Conservation (phyloP, 2,888 invertebrate species). For the Eristalinus sepulchralis region DNA sequence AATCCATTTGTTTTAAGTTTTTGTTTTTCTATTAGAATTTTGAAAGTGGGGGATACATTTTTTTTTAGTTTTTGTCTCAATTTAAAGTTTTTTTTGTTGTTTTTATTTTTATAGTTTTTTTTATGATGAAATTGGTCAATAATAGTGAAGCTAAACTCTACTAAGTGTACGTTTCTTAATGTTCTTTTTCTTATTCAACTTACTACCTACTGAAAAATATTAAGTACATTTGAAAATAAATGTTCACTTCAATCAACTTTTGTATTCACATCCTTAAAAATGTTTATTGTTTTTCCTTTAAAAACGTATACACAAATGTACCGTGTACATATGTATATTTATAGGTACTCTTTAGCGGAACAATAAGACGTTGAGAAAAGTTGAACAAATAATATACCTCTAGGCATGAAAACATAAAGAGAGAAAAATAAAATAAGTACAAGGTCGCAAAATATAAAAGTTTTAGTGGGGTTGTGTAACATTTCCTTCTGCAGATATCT, state of each 20-base stretch:
- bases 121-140: constrained; percentile 71
- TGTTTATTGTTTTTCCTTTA: constrained; percentile 16
- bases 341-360: constrained; percentile 66
- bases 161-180: constrained; percentile 63
- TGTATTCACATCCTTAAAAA: constrained; percentile 57
- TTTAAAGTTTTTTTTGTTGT: constrained; percentile 30
- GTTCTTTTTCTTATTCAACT: constrained; percentile 31
- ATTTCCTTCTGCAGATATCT: constrained; percentile 47
- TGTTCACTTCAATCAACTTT: constrained; percentile 44
- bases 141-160: constrained; percentile 71
- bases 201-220: constrained; percentile 64
- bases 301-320: not conserved
- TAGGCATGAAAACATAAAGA: constrained; percentile 30
- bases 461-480: constrained; percentile 28
- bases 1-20: constrained; percentile 15
- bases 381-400: not conserved
- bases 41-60: constrained; percentile 44
- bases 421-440: constrained; percentile 37
- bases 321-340: constrained; percentile 1
- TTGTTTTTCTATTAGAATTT: constrained; percentile 57
- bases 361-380: constrained; percentile 42
- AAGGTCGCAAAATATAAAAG: constrained; percentile 33
- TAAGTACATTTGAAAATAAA: constrained; percentile 69
- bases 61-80: constrained; percentile 51
- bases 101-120: constrained; percentile 47